Conservation (phyloP, 2,888 invertebrate species). For the Marasmarcha lunaedactyla region DNA sequence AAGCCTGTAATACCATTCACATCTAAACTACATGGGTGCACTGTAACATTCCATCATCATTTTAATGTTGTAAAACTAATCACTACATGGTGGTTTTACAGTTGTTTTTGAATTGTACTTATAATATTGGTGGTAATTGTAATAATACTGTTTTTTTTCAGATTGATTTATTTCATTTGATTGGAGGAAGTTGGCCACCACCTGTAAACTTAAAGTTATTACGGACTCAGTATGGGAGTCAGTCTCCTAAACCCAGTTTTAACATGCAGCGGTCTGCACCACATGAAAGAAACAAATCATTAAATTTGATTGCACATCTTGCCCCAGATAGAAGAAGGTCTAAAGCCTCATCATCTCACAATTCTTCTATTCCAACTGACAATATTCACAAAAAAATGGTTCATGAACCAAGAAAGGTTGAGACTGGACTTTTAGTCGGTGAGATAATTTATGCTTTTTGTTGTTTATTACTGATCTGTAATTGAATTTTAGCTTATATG, state of each 20-base stretch:
- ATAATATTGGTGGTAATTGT: too few relatives aligned
- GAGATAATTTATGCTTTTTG: slow-evolving; percentile 14
- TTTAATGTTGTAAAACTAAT: not conserved
- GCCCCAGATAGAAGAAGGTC: slow-evolving; percentile 44
- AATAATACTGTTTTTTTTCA: slow-evolving; percentile 24
- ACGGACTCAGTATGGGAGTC: slow-evolving; percentile 41
- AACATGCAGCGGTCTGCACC: slow-evolving; percentile 50
- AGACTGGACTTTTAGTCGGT: slow-evolving; percentile 59
- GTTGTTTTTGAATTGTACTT: too few relatives aligned
- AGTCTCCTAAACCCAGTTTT: slow-evolving; percentile 28
- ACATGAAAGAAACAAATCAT: slow-evolving; percentile 68
- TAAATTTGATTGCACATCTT: slow-evolving; percentile 70
- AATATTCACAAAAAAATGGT: slow-evolving; percentile 42
- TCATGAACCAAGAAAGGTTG: slow-evolving; percentile 56
- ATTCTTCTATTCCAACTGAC: slow-evolving; percentile 19
- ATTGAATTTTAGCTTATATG: too few relatives aligned
- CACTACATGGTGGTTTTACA: slow-evolving; percentile 10
- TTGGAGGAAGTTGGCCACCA: slow-evolving; percentile 63
- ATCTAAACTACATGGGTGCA: too few relatives aligned
- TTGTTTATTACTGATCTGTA: slow-evolving; percentile 1
- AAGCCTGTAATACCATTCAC: too few relatives aligned
- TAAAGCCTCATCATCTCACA: slow-evolving; percentile 28
- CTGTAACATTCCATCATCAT: not conserved
- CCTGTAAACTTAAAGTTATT: slow-evolving; percentile 42
- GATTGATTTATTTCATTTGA: slow-evolving; percentile 54